Conservation (phyloP, 2,888 invertebrate genomes). For the Brenthis daphne region DNA sequence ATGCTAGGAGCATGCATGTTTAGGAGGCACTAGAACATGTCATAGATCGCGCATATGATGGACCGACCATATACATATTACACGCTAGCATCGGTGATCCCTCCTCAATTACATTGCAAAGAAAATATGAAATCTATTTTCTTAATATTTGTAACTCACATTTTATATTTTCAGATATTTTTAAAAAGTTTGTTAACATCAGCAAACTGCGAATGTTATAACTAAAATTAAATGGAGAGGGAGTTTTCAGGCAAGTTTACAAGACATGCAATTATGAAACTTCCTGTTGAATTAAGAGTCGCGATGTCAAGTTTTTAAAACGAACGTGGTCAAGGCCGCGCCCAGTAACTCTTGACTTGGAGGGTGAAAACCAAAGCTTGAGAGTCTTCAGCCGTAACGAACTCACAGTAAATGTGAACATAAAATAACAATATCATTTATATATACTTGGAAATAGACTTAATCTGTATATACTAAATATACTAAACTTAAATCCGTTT, state of each 20-base stretch:
- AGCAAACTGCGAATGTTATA: neutral
- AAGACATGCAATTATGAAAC: conserved; percentile 13
- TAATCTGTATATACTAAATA: too few relatives aligned
- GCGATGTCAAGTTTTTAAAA: conserved; percentile 13
- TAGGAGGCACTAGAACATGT: too few relatives aligned
- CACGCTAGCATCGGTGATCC: too few relatives aligned
- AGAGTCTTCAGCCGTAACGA: conserved; percentile 17
- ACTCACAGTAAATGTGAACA: conserved; percentile 11
- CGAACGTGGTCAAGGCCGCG: conserved; percentile 20
- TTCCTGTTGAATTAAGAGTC: conserved; percentile 15
- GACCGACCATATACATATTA: too few relatives aligned
- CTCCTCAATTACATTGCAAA: too few relatives aligned
- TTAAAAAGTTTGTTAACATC: too few relatives aligned
- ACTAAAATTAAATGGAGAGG: neutral
- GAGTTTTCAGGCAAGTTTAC: neutral
- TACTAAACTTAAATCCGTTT: too few relatives aligned
- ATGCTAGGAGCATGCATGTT: too few relatives aligned
- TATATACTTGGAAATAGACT: neutral
- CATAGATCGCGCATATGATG: too few relatives aligned
- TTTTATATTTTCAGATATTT: too few relatives aligned
- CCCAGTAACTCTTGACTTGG: conserved; percentile 12
- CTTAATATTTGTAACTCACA: too few relatives aligned
- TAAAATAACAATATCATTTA: neutral
- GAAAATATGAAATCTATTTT: too few relatives aligned
- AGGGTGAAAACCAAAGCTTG: conserved; percentile 12